Evolutionary conservation across 2,797 vertebrate species (phyloP), one percentile per base, ranked within the genome.

Genomic region (Acanthurus lineatus): DNA sequence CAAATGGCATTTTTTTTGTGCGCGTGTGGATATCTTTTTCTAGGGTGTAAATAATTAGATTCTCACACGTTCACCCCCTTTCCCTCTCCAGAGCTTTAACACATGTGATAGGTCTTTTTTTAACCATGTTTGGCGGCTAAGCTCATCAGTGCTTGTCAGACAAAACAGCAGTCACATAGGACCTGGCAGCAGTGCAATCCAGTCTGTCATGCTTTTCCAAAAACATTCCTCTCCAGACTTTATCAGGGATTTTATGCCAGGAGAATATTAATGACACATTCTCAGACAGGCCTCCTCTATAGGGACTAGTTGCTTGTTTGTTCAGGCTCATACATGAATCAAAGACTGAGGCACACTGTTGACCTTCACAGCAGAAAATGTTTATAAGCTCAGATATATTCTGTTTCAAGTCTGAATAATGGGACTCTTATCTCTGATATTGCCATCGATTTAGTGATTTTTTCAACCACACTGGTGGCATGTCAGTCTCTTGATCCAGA

Each of bases 231-330:
- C 82, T 74, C 32, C 59, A 38, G 69, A 59, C 52, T 17, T 80
- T 78, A 86, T 76, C 71, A 22, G 78, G 62, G 73, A 60, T 69
- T 86, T 85, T 58, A 84, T 71, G 79, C 65, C 76, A 78, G 71
- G 60, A 86, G 87, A 90, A 85, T 88, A 77, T 81, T 75, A 85
- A 87, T 73, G 64, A 77, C 28, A 76, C 38, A 82, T 82, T 76
- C 59, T 73, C 68, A 52, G 58, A 74, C 70, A 53, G 69, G 47
- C 53, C 51, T 77, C 47, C 48, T 74, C 76, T 51, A n/a, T 14
- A 58, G 84, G 74, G 81, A 79, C 40, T 10, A n/a, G 64, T 57
- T 51, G 70, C 77, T 75, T 80, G 69, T 89, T 90, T 86, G 79
- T 85, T 81, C n/a, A 73, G 73, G 69, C 81, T 77, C 72, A 60